A percentile compares a stretch with the other conserved stretches of the same genome.
Conservation (phyloP, 2,113 vertebrate genomes). For the Muscicapa adusta region DNA sequence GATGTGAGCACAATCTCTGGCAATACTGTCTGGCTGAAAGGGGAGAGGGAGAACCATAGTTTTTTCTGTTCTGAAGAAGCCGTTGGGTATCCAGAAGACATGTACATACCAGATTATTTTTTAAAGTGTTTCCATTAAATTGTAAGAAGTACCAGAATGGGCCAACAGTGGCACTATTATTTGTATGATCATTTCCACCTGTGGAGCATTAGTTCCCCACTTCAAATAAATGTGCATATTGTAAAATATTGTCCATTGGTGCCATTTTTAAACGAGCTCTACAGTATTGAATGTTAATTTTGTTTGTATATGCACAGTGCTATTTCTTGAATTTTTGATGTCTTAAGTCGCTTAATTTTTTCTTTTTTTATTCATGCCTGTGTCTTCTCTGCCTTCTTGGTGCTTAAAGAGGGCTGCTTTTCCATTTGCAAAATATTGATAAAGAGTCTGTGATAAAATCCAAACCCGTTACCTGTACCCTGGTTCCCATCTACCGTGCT, state of each 20-base stretch:
- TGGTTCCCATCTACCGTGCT: not conserved
- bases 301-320: conserved; percentile 53
- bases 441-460: conserved; percentile 51
- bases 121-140: conserved; percentile 55
- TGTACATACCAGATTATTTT: conserved; percentile 47
- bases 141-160: conserved; percentile 36
- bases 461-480: not conserved
- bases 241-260: conserved; percentile 59
- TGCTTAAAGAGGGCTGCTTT: conserved; percentile 48
- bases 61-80: conserved; percentile 21
- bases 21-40: conserved; percentile 37
- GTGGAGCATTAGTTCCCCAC: conserved; percentile 59
- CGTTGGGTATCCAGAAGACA: conserved; percentile 12
- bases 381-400: conserved; percentile 51
- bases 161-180: conserved; percentile 43
- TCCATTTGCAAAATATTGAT: conserved; percentile 42
- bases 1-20: conserved; percentile 42
- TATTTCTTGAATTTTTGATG: conserved; percentile 51
- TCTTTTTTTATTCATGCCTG: conserved; percentile 53
- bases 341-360: conserved; percentile 46
- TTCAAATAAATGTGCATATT: conserved; percentile 71
- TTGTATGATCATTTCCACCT: conserved; percentile 41
- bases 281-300: conserved; percentile 31
- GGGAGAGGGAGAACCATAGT: not conserved
- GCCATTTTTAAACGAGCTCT: conserved; percentile 61